A percentile compares a stretch with the other conserved stretches of the same genome.
phyloP scores from a whole-genome alignment of 2,888 invertebrate genomes.

The Sclerodermus sp. region DNA sequence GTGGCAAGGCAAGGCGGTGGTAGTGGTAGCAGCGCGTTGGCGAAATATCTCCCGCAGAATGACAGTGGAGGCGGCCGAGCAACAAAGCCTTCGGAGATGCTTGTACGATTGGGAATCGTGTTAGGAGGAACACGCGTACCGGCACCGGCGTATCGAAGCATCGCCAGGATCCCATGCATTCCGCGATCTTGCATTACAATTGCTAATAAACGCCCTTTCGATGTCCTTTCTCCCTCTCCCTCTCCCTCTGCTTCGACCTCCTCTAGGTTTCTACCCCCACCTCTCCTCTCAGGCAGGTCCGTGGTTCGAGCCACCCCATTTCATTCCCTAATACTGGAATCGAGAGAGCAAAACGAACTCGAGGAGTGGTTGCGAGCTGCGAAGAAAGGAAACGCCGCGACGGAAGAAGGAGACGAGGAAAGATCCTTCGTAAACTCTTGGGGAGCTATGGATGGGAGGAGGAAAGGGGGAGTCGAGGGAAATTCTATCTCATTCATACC shows the following conservation, averaged over 20 bases:
- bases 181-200: constrained; percentile 47
- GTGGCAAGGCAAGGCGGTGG: too few relatives aligned
- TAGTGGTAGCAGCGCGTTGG: too few relatives aligned
- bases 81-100: constrained; percentile 8
- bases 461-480: constrained; percentile 52
- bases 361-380: constrained; percentile 12
- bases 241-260: too few relatives aligned
- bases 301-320: constrained; percentile 1
- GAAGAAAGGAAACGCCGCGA: too few relatives aligned
- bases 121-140: constrained; percentile 41
- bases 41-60: too few relatives aligned
- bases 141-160: constrained; percentile 39
- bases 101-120: constrained; percentile 29
- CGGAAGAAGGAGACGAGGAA: background rate
- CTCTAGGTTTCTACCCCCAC: too few relatives aligned
- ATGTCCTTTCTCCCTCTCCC: constrained; percentile 8
- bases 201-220: constrained; percentile 40
- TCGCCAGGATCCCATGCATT: constrained; percentile 38
- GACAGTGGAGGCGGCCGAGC: background rate
- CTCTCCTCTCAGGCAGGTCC: too few relatives aligned
- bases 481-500: constrained; percentile 65
- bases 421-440: constrained; percentile 6
- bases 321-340: background rate
- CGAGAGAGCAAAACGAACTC: constrained; percentile 11
- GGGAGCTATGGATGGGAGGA: constrained; percentile 12